Evolutionary conservation across 1,140 invertebrate genomes (phyloP).

Genomic region (Penaeus indicus): DNA sequence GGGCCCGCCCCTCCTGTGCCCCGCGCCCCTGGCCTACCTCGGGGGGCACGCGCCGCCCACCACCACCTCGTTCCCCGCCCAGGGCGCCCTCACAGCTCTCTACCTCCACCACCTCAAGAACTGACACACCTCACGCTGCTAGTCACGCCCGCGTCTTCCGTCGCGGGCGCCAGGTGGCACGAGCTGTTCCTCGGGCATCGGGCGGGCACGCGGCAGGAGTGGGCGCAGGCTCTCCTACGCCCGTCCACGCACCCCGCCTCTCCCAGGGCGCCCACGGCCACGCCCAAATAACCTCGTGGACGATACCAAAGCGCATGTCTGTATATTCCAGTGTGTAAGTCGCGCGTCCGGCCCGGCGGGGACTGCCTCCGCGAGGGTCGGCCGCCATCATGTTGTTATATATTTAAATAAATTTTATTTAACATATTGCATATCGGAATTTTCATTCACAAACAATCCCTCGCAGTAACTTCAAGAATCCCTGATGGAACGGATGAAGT

Average conservation of each 20-base stretch:
- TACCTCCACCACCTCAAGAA: constrained; percentile 59
- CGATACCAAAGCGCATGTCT: constrained; percentile 54
- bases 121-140: constrained; percentile 38
- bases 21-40: constrained; percentile 48
- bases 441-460: not conserved
- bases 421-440: constrained; percentile 42
- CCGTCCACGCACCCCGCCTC: not conserved
- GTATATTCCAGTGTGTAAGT: constrained; percentile 34
- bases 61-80: constrained; percentile 26
- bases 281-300: too few species aligned
- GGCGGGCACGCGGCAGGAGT: not conserved
- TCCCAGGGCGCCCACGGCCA: too few species aligned
- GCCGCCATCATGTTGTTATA: constrained; percentile 47
- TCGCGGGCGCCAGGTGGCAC: not conserved
- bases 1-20: constrained; percentile 44
- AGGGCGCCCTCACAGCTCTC: constrained; percentile 54
- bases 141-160: not conserved
- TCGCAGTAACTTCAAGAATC: too few species aligned
- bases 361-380: constrained; percentile 12
- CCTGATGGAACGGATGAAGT: too few species aligned
- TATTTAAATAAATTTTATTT: constrained; percentile 64
- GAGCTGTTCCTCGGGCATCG: too few species aligned
- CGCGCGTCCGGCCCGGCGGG: constrained; percentile 12
- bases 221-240: not conserved
- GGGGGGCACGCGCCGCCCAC: constrained; percentile 22